These are phyloP conservation scores for Erynnis tages DNA, from an alignment of 2,888 invertebrate species.

Conservation along the genomic window DNA sequence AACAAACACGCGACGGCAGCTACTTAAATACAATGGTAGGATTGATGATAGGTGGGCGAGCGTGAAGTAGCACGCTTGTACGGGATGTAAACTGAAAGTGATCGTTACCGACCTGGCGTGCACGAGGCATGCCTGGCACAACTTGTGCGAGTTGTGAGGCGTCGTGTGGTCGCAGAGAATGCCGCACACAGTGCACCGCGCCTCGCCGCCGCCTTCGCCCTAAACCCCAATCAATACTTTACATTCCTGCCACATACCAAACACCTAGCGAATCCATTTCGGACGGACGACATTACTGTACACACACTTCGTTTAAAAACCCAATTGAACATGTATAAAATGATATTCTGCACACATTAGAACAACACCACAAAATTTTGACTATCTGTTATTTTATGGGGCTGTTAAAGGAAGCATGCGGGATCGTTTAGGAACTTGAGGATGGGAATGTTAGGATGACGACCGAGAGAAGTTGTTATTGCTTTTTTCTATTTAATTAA, in stretches of 20 bases:
- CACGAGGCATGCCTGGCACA: slow-evolving; percentile 81
- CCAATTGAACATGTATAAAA: slow-evolving; percentile 62
- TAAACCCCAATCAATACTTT: slow-evolving; percentile 75
- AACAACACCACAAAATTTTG: slow-evolving; percentile 49
- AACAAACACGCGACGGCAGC: background rate
- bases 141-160: slow-evolving; percentile 77
- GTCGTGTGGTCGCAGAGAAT: slow-evolving; percentile 77
- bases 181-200: slow-evolving; percentile 77
- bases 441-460: slow-evolving; percentile 29
- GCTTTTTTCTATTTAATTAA: too few species aligned
- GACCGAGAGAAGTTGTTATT: background rate
- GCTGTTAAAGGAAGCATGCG: slow-evolving; percentile 81
- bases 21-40: background rate
- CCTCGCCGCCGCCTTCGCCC: slow-evolving; percentile 74
- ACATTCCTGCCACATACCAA: slow-evolving; percentile 52
- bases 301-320: slow-evolving; percentile 80
- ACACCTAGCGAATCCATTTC: slow-evolving; percentile 24
- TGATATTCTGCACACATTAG: slow-evolving; percentile 79
- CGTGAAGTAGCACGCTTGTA: slow-evolving; percentile 20
- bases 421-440: slow-evolving; percentile 49
- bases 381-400: slow-evolving; percentile 50
- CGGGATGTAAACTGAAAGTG: slow-evolving; percentile 26
- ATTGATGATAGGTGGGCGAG: slow-evolving; percentile 20
- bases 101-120: slow-evolving; percentile 80
- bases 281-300: slow-evolving; percentile 18